Evolutionary conservation across 2,113 vertebrate genomes (phyloP).

Genomic region (Tringa solitaria): DNA sequence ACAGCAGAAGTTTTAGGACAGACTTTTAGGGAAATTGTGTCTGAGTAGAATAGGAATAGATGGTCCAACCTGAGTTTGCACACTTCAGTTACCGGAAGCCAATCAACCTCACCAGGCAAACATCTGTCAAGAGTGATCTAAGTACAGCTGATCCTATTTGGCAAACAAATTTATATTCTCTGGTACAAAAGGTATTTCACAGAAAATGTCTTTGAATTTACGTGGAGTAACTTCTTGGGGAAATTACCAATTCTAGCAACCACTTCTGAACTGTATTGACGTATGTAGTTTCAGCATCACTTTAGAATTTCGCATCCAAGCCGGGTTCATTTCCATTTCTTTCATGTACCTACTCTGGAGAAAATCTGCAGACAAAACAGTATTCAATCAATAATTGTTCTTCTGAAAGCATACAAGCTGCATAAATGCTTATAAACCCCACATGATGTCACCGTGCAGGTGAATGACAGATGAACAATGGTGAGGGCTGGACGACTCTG

Average conservation of each 20-base stretch:
- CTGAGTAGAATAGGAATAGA: neutral
- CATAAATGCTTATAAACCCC: neutral
- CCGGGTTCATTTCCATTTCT: neutral
- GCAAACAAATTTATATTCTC: neutral
- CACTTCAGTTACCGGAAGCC: neutral
- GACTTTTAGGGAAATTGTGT: neutral
- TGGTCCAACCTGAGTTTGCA: neutral
- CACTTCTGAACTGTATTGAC: neutral
- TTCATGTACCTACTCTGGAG: neutral
- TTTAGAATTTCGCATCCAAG: neutral
- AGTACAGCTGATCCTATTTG: neutral
- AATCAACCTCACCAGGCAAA: neutral
- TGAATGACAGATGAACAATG: neutral
- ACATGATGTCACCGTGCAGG: neutral
- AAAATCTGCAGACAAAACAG: neutral
- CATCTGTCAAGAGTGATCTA: neutral
- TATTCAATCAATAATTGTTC: neutral
- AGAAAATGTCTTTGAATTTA: neutral
- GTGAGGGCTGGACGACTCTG: neutral
- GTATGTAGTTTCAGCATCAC: neutral
- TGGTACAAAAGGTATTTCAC: neutral
- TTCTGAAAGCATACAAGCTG: neutral
- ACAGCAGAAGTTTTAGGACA: neutral
- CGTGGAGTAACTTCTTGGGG: neutral
- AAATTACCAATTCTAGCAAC: neutral